A percentile compares a stretch with the other conserved stretches of the same genome.
Conservation (phyloP, 2,113 vertebrate genomes). For the Microtus ochrogaster region DNA sequence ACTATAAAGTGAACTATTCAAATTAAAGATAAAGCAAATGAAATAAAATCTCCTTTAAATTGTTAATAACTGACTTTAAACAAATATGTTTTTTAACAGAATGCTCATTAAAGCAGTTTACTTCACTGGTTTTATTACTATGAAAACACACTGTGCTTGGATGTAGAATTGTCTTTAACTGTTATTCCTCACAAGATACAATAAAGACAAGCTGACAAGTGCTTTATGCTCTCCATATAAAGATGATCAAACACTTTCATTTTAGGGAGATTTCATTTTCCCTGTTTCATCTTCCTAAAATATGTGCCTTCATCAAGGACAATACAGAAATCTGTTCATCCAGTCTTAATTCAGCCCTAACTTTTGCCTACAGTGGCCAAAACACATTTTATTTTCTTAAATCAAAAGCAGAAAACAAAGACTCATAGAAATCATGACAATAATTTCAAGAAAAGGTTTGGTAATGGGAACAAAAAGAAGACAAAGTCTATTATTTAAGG, state of each 20-base stretch:
- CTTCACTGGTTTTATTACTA: slow-evolving; percentile 17
- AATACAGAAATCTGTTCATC: slow-evolving; percentile 27
- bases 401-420: not conserved
- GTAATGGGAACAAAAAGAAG: not conserved
- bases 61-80: not conserved
- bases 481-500: not conserved
- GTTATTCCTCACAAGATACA: not conserved
- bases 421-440: slow-evolving; percentile 1
- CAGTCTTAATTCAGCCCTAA: not conserved
- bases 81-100: not conserved
- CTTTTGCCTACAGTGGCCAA: not conserved
- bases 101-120: slow-evolving; percentile 16
- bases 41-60: slow-evolving; percentile 52
- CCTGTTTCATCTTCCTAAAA: not conserved
- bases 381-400: not conserved
- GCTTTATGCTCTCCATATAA: not conserved
- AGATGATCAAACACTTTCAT: slow-evolving; percentile 21
- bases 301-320: not conserved
- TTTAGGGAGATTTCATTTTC: slow-evolving; percentile 50
- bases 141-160: slow-evolving; percentile 42
- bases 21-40: slow-evolving; percentile 33
- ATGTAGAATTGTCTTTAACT: slow-evolving; percentile 51
- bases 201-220: slow-evolving; percentile 26
- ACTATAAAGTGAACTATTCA: slow-evolving; percentile 32
- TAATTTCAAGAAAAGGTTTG: slow-evolving; percentile 22